Conservation (phyloP, 2,113 vertebrate species). For the Calidris pygmaea region DNA sequence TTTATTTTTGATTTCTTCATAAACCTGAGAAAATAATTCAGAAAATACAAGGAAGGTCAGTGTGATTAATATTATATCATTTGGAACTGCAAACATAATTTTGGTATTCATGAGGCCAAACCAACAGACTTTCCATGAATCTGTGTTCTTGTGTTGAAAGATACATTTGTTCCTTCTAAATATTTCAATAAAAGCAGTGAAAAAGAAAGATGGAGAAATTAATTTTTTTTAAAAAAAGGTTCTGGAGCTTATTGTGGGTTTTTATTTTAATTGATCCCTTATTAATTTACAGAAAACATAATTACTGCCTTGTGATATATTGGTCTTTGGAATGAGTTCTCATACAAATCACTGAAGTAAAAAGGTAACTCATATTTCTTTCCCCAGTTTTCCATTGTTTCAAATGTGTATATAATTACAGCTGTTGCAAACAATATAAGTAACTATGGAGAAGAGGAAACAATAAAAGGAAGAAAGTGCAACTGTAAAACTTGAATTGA, state of each 20-base stretch:
- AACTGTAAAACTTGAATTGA: background rate
- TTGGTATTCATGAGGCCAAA: background rate
- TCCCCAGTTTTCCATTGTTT: background rate
- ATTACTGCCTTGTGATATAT: background rate
- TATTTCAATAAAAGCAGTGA: background rate
- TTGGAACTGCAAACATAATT: background rate
- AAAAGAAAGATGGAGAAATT: background rate
- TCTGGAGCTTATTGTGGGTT: background rate
- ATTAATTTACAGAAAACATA: background rate
- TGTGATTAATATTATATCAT: background rate
- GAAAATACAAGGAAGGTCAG: background rate
- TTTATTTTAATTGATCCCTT: background rate
- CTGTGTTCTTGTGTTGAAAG: background rate
- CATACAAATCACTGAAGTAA: background rate
- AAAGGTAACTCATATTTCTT: background rate
- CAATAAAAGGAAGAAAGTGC: rapidly evolving
- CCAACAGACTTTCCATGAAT: background rate
- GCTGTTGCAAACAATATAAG: background rate
- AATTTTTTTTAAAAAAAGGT: background rate
- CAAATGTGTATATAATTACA: background rate
- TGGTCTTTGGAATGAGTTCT: background rate
- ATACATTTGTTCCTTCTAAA: background rate
- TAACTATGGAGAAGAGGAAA: background rate
- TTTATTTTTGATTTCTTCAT: background rate
- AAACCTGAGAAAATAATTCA: background rate